phyloP scores from a whole-genome alignment of 1,140 invertebrate species.

The Musca domestica region DNA sequence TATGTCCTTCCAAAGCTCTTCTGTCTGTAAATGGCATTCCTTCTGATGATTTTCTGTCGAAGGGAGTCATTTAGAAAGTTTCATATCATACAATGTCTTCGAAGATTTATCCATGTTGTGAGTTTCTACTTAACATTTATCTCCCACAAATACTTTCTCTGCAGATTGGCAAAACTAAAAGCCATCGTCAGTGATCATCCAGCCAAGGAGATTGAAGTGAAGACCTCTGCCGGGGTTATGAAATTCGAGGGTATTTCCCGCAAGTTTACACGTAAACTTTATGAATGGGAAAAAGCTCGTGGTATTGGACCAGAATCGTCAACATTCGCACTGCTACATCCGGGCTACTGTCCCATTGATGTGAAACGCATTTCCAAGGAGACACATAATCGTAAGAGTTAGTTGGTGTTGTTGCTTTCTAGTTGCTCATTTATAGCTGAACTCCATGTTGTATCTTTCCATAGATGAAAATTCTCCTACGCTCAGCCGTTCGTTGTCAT shows the following conservation, averaged over 20 bases:
- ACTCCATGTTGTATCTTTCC: not conserved
- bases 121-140: not conserved
- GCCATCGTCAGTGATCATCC: slow-evolving; percentile 58
- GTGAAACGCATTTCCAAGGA: slow-evolving; percentile 46
- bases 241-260: slow-evolving; percentile 82
- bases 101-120: too few relatives aligned
- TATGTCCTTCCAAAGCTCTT: too few relatives aligned
- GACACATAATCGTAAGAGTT: slow-evolving; percentile 35
- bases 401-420: not conserved
- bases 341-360: slow-evolving; percentile 56
- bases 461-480: slow-evolving; percentile 45
- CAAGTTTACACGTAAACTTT: slow-evolving; percentile 83
- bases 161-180: slow-evolving; percentile 63
- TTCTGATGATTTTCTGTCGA: too few relatives aligned
- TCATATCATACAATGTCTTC: too few relatives aligned
- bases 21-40: too few relatives aligned
- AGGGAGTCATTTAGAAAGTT: too few relatives aligned
- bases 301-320: slow-evolving; percentile 78
- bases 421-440: too few relatives aligned
- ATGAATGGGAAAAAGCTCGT: slow-evolving; percentile 85
- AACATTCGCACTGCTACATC: slow-evolving; percentile 72
- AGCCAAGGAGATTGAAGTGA: slow-evolving; percentile 72
- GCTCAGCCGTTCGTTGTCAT: slow-evolving; percentile 67
- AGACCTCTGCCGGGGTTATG: slow-evolving; percentile 77
- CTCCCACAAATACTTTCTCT: slow-evolving; percentile 21